phyloP scores from a whole-genome alignment of 64 coral and sea anemone genomes.

The Astreopora myriophthalma region DNA sequence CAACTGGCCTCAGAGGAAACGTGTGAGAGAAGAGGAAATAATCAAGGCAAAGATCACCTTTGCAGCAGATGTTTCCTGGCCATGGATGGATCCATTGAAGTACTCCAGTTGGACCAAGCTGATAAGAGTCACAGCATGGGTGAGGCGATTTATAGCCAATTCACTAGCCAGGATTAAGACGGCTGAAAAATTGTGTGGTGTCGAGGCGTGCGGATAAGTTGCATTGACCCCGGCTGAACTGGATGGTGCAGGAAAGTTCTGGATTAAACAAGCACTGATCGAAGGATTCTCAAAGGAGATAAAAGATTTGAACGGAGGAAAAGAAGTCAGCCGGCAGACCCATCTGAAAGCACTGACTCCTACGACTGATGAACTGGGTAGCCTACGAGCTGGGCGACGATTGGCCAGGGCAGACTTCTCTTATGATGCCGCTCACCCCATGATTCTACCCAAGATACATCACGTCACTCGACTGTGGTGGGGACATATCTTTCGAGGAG shows the following conservation, averaged over 20 bases:
- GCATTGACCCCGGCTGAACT: background rate
- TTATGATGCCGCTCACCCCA: background rate
- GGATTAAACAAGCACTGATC: conserved; percentile 35
- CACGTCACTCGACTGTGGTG: background rate
- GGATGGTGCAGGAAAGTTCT: conserved; percentile 12
- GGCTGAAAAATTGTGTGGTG: background rate
- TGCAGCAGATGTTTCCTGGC: background rate
- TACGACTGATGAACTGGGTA: background rate
- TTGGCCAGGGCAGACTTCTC: background rate
- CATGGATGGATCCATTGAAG: background rate
- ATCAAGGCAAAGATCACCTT: background rate
- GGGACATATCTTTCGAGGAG: conserved; percentile 73
- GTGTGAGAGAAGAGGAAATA: background rate
- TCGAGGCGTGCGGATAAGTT: too few relatives aligned
- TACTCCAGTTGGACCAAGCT: conserved; percentile 38
- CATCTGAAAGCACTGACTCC: background rate
- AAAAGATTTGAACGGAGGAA: background rate
- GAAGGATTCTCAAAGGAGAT: conserved; percentile 35
- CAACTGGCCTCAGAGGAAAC: conserved; percentile 33
- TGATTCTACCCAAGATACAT: conserved; percentile 21
- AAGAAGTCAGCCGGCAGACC: background rate
- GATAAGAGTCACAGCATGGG: background rate
- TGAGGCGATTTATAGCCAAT: conserved; percentile 13
- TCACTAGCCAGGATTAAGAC: conserved; percentile 11
- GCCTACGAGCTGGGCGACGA: background rate